These are phyloP conservation scores for Balanococcus diminutus DNA, from an alignment of 2,888 invertebrate genomes.

Conservation along the genomic window DNA sequence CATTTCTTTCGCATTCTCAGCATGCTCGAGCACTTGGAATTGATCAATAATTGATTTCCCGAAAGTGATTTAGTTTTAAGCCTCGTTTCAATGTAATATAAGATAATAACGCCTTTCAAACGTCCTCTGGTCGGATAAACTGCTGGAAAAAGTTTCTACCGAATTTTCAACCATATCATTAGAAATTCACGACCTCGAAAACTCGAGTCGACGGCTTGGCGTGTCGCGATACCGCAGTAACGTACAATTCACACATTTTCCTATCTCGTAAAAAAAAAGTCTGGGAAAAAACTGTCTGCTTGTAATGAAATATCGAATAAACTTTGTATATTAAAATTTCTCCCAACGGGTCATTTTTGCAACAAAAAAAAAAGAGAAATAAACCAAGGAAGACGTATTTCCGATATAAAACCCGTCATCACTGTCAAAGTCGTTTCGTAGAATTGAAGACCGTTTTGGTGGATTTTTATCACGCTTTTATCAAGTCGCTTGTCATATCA, in stretches of 20 bases:
- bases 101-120: conserved; percentile 14
- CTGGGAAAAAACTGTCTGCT: neutral
- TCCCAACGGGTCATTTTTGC: neutral
- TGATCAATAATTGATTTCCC: neutral
- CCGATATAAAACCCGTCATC: neutral
- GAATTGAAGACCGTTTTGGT: too few relatives aligned
- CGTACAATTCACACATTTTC: neutral
- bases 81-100: neutral
- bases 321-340: neutral
- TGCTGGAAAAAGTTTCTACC: neutral
- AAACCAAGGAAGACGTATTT: neutral
- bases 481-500: too few relatives aligned
- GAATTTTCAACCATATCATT: conserved; percentile 19
- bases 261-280: neutral
- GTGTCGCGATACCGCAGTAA: neutral
- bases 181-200: conserved; percentile 2
- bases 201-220: neutral
- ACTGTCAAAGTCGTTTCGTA: neutral
- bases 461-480: too few relatives aligned
- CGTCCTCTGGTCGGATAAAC: neutral
- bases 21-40: neutral
- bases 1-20: neutral
- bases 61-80: neutral
- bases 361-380: neutral
- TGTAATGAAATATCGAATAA: neutral